These are phyloP conservation scores for Marmota monax DNA, from an alignment of 2,113 vertebrate genomes.

Conservation along the genomic window DNA sequence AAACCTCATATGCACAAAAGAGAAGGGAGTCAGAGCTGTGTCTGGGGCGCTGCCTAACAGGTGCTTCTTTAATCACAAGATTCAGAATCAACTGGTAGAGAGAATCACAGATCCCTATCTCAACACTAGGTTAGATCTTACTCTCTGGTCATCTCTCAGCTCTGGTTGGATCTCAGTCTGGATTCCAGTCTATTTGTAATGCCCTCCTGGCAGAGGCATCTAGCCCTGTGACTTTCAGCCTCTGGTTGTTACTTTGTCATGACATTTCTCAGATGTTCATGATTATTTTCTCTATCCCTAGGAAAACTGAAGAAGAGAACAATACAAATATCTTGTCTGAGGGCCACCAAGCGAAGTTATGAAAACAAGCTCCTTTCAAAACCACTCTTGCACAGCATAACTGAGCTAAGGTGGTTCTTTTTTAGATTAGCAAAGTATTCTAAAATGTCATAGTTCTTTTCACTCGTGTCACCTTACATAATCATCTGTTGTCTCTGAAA, in stretches of 20 bases:
- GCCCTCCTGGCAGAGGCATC: constrained; percentile 58
- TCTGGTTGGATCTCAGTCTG: background rate
- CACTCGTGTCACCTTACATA: constrained; percentile 32
- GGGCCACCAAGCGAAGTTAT: constrained; percentile 12
- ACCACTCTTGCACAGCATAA: constrained; percentile 43
- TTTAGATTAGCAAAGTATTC: constrained; percentile 13
- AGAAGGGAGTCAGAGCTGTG: background rate
- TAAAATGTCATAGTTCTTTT: constrained; percentile 63
- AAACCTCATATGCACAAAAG: background rate
- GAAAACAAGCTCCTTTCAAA: constrained; percentile 57
- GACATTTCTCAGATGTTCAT: constrained; percentile 61
- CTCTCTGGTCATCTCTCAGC: background rate
- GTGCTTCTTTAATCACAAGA: background rate
- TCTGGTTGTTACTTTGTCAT: constrained; percentile 54
- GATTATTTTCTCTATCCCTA: constrained; percentile 51
- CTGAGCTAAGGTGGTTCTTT: constrained; percentile 16
- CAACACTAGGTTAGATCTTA: background rate
- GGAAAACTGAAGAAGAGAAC: constrained; percentile 35
- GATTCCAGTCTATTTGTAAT: constrained; percentile 30
- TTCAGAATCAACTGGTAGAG: background rate
- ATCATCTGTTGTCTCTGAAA: constrained; percentile 56
- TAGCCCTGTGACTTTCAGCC: constrained; percentile 54
- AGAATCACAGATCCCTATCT: background rate
- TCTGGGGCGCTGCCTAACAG: background rate
- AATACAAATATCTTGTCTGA: constrained; percentile 1